Evolutionary conservation across 2,113 vertebrate genomes (phyloP).

Genomic region (Anser cygnoides): DNA sequence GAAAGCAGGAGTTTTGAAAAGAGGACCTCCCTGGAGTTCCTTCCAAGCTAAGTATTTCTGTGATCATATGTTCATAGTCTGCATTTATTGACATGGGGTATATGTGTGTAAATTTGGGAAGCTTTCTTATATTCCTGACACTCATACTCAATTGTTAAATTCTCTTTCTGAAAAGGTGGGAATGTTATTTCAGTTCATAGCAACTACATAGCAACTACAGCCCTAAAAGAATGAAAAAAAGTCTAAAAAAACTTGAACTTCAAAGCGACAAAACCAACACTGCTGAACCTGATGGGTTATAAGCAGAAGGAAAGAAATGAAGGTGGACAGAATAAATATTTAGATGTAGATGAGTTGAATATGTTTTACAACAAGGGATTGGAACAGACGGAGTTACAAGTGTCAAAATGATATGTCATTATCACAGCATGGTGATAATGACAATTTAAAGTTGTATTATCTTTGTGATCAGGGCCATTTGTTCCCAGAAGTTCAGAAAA

Average conservation of each 20-base stretch:
- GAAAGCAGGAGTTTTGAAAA: not conserved
- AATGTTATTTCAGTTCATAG: not conserved
- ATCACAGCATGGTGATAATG: conserved; percentile 3
- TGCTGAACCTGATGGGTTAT: not conserved
- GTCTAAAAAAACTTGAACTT: not conserved
- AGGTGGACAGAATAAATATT: not conserved
- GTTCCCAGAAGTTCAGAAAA: not conserved
- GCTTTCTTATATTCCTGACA: not conserved
- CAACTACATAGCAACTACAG: not conserved
- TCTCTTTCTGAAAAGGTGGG: not conserved
- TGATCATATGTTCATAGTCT: not conserved
- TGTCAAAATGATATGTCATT: not conserved
- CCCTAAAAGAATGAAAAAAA: not conserved
- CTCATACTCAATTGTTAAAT: not conserved
- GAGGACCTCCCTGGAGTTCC: not conserved
- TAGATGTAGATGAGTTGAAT: not conserved
- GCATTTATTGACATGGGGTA: not conserved
- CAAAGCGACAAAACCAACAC: not conserved
- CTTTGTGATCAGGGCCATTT: not conserved
- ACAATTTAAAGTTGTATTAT: not conserved
- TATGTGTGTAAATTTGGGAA: not conserved
- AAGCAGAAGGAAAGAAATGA: not conserved
- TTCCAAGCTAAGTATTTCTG: not conserved
- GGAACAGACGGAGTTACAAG: not conserved
- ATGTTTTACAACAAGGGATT: not conserved